These are phyloP conservation scores for Anthrax anthrax DNA, from an alignment of 2,888 invertebrate species.

Conservation along the genomic window DNA sequence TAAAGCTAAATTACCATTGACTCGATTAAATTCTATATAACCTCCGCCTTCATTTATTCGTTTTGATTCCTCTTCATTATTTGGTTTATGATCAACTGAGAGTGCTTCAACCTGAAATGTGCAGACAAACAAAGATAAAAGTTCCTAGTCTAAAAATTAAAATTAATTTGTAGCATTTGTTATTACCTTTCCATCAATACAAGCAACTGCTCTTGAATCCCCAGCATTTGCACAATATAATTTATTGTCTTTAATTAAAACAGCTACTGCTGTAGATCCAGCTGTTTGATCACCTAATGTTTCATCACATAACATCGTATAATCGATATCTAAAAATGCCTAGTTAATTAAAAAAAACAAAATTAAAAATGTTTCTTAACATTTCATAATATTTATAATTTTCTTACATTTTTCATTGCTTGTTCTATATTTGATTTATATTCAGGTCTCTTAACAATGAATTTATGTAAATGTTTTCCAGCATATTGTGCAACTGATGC, in stretches of 20 bases:
- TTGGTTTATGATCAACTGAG: constrained; percentile 93
- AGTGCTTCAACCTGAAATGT: constrained; percentile 43
- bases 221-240: constrained; percentile 95
- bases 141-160: too few relatives aligned
- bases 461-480: constrained; percentile 88
- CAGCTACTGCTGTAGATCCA: constrained; percentile 85
- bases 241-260: constrained; percentile 67
- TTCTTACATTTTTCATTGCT: constrained; percentile 61
- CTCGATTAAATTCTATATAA: constrained; percentile 92
- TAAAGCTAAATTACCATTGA: constrained; percentile 94
- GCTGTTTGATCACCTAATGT: constrained; percentile 81
- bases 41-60: constrained; percentile 91
- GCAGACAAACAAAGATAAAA: not conserved
- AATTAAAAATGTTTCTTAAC: not conserved
- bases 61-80: constrained; percentile 70
- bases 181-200: constrained; percentile 61
- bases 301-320: constrained; percentile 82
- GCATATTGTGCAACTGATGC: constrained; percentile 88
- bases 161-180: too few relatives aligned
- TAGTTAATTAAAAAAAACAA: constrained; percentile 28
- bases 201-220: constrained; percentile 88
- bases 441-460: constrained; percentile 65
- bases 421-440: constrained; percentile 69
- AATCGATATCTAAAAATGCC: constrained; percentile 85
- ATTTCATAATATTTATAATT: not conserved